Evolutionary conservation across 2,888 invertebrate species (phyloP).

Genomic region (Linnaemya vulpina): DNA sequence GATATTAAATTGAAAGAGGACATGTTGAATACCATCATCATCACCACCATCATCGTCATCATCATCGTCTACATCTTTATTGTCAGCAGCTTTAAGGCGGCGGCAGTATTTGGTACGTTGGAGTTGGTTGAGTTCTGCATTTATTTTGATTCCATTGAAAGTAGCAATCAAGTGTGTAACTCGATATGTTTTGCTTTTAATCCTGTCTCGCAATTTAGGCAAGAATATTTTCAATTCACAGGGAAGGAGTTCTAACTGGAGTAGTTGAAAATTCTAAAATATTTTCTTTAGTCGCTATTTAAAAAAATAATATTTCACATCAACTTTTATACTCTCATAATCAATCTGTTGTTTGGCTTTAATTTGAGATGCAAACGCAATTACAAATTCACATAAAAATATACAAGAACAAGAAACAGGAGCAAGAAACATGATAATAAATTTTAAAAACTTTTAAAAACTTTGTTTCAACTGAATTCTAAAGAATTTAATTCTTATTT

Average conservation of each 20-base stretch:
- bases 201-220: constrained; percentile 73
- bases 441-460: too few relatives aligned
- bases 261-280: background rate
- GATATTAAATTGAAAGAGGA: constrained; percentile 10
- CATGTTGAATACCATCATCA: constrained; percentile 26
- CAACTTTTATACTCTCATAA: too few relatives aligned
- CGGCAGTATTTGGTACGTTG: constrained; percentile 54
- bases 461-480: too few relatives aligned
- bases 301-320: too few relatives aligned
- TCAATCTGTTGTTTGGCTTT: too few relatives aligned
- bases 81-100: constrained; percentile 29
- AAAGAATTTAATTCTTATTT: too few relatives aligned
- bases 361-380: too few relatives aligned
- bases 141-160: constrained; percentile 73
- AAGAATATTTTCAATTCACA: constrained; percentile 8
- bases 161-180: constrained; percentile 81
- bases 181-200: constrained; percentile 81
- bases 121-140: constrained; percentile 65
- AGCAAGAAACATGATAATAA: too few relatives aligned
- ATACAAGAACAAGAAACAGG: too few relatives aligned
- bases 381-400: too few relatives aligned
- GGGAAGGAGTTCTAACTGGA: constrained; percentile 46
- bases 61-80: constrained; percentile 28
- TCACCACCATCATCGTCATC: constrained; percentile 36
- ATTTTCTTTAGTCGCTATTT: too few relatives aligned